Evolutionary conservation across 1,140 invertebrate species (phyloP).

Genomic region (Drosophila ohnishii): DNA sequence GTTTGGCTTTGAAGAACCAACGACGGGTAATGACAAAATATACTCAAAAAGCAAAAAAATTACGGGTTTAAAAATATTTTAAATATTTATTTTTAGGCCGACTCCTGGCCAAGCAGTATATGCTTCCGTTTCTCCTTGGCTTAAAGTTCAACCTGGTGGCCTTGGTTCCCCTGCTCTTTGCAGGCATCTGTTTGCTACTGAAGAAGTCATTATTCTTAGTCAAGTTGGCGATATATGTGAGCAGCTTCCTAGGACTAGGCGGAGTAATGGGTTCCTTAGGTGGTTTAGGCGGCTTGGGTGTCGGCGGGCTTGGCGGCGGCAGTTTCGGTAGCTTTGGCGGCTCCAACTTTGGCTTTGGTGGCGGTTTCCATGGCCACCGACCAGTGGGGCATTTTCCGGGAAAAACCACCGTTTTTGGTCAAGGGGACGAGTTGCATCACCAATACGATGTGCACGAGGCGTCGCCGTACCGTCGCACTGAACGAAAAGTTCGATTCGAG

Average conservation of each 20-base stretch:
- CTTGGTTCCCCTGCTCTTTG: slow-evolving; percentile 88
- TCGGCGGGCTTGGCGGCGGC: slow-evolving; percentile 38
- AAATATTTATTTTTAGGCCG: slow-evolving; percentile 85
- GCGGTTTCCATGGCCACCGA: slow-evolving; percentile 39
- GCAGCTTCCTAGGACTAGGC: slow-evolving; percentile 86
- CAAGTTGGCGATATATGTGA: slow-evolving; percentile 88
- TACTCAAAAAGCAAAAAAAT: not conserved
- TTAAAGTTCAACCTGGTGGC: slow-evolving; percentile 90
- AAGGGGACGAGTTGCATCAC: slow-evolving; percentile 68
- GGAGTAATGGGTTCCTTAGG: slow-evolving; percentile 80
- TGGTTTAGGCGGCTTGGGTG: slow-evolving; percentile 53
- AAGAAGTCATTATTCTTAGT: slow-evolving; percentile 89
- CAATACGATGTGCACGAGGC: slow-evolving; percentile 68
- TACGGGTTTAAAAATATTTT: not conserved
- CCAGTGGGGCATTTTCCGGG: slow-evolving; percentile 64
- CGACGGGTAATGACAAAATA: slow-evolving; percentile 79
- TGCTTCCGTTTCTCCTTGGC: slow-evolving; percentile 89
- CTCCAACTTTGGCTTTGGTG: slow-evolving; percentile 41
- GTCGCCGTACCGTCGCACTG: slow-evolving; percentile 68
- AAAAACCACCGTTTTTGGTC: slow-evolving; percentile 58
- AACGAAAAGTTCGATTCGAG: slow-evolving; percentile 74
- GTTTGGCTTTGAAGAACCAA: slow-evolving; percentile 83
- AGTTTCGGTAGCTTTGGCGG: slow-evolving; percentile 48
- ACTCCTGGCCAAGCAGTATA: slow-evolving; percentile 86
- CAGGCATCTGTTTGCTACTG: slow-evolving; percentile 87